These are phyloP conservation scores for Brachymystax lenok DNA, from an alignment of 2,797 vertebrate genomes.

Conservation along the genomic window DNA sequence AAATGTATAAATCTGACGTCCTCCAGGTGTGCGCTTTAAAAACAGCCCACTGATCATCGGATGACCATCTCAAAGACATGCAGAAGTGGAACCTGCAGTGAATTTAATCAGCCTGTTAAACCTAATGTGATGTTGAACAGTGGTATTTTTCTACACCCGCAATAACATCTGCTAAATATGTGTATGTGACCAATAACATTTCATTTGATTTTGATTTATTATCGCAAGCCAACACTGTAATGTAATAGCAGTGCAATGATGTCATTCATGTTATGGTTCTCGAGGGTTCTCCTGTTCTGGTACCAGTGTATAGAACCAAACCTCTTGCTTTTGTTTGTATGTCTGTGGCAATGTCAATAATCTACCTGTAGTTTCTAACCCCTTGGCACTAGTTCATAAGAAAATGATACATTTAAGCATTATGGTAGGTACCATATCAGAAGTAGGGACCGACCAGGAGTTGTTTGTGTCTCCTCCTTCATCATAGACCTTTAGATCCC, in stretches of 20 bases:
- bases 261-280: background rate
- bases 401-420: background rate
- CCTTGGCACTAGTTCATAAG: background rate
- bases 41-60: conserved; percentile 31
- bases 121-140: background rate
- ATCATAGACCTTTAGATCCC: background rate
- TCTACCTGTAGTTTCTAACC: background rate
- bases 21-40: conserved; percentile 35
- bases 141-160: background rate
- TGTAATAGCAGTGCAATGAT: background rate
- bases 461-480: background rate
- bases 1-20: conserved; percentile 9
- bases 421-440: background rate
- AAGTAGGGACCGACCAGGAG: too few relatives aligned
- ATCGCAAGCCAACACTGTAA: background rate
- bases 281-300: background rate
- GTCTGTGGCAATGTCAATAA: too few relatives aligned
- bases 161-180: too few relatives aligned
- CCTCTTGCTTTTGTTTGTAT: background rate
- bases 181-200: too few relatives aligned
- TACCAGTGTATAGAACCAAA: background rate
- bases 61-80: background rate
- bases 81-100: background rate
- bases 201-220: background rate
- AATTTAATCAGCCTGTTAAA: background rate